Percentiles rank a stretch among this genome's conserved stretches.
phyloP scores from a whole-genome alignment of 2,888 invertebrate genomes.

The Amorpha juglandis region DNA sequence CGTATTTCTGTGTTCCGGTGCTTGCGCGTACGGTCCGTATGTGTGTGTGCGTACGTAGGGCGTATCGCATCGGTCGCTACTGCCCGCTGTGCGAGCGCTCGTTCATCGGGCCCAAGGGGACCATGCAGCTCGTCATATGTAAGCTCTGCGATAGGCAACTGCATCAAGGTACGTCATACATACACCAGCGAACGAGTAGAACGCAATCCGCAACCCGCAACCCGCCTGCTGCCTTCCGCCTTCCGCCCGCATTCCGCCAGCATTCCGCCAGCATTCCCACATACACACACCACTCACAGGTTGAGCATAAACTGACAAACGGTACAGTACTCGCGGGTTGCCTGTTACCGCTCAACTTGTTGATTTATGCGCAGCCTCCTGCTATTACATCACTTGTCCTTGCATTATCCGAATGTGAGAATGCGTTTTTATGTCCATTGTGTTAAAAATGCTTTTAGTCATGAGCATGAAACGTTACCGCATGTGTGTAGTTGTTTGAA shows the following conservation, averaged over 20 bases:
- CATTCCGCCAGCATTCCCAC: conserved; percentile 31
- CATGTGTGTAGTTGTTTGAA: conserved; percentile 33
- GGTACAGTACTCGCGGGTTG: background rate
- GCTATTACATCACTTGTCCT: conserved; percentile 35
- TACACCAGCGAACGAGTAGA: conserved; percentile 52
- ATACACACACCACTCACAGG: conserved; percentile 32
- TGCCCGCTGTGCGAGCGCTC: conserved; percentile 89
- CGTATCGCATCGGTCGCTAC: conserved; percentile 89
- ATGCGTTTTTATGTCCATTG: conserved; percentile 38
- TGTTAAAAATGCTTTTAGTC: conserved; percentile 36
- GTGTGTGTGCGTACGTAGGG: conserved; percentile 83
- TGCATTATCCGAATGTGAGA: conserved; percentile 42
- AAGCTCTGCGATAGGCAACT: conserved; percentile 84
- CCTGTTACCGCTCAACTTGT: conserved; percentile 3
- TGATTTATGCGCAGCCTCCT: conserved; percentile 35
- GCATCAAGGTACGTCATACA: conserved; percentile 81
- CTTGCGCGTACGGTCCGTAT: conserved; percentile 76
- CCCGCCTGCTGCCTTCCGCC: too few relatives aligned
- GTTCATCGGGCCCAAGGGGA: conserved; percentile 87
- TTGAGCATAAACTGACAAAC: background rate
- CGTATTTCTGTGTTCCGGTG: conserved; percentile 84
- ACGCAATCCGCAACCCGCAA: conserved; percentile 35
- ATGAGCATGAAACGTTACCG: conserved; percentile 35
- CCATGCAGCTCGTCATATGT: conserved; percentile 86
- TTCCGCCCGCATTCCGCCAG: too few relatives aligned